These are phyloP conservation scores for Callipepla californica DNA, from an alignment of 2,113 vertebrate genomes.

Conservation along the genomic window DNA sequence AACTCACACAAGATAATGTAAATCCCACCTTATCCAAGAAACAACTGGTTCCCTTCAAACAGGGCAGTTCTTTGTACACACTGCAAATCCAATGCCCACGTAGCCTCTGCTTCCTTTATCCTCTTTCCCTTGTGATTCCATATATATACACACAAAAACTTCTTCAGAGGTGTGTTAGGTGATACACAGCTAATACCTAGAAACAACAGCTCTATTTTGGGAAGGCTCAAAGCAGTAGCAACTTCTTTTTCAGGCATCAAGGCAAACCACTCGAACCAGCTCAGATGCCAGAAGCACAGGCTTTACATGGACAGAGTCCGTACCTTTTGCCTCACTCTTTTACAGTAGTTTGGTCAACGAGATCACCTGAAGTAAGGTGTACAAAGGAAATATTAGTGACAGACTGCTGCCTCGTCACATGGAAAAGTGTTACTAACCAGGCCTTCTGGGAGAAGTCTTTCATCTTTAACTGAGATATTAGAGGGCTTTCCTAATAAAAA, in stretches of 20 bases:
- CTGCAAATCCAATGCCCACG: fast-evolving
- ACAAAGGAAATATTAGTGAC: not conserved
- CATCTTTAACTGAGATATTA: constrained; percentile 61
- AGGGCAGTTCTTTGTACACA: not conserved
- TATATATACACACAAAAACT: not conserved
- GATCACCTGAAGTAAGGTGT: not conserved
- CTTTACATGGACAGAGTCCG: not conserved
- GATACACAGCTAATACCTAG: not conserved
- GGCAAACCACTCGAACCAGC: not conserved
- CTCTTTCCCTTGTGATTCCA: not conserved
- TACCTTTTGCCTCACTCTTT: not conserved
- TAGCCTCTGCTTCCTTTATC: not conserved
- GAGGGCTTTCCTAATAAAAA: constrained; percentile 65
- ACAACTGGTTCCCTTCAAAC: not conserved
- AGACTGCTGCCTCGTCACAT: not conserved
- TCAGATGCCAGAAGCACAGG: not conserved
- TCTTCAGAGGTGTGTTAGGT: not conserved
- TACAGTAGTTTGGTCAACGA: not conserved
- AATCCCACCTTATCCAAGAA: not conserved
- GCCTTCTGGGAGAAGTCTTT: constrained; percentile 53
- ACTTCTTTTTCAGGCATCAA: not conserved
- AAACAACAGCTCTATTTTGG: not conserved
- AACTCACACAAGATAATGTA: not conserved
- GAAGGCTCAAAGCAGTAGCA: not conserved
- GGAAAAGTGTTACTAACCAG: not conserved